phyloP scores from a whole-genome alignment of 2,113 vertebrate species.

The Myiozetetes cayanensis region DNA sequence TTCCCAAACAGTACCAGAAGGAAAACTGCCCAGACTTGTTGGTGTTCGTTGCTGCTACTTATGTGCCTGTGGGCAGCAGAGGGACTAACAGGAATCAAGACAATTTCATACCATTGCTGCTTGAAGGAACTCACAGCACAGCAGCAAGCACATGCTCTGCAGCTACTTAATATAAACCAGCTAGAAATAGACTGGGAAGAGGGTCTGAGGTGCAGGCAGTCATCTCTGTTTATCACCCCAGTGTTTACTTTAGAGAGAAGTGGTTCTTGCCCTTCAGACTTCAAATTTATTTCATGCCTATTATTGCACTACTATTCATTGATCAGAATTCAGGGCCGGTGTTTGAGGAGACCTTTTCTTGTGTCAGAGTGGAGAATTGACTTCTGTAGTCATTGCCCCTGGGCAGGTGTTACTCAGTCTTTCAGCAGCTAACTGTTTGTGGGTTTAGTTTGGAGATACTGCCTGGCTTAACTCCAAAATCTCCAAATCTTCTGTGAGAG shows the following conservation, averaged over 20 bases:
- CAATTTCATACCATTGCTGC: neutral
- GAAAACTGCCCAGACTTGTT: constrained; percentile 15
- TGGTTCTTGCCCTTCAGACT: neutral
- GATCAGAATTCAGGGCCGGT: neutral
- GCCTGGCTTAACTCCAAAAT: neutral
- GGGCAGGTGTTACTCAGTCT: neutral
- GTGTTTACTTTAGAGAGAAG: neutral
- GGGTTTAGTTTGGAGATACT: neutral
- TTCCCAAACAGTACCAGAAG: neutral
- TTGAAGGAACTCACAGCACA: neutral
- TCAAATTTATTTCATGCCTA: neutral
- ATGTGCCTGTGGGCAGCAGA: neutral
- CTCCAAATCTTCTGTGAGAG: neutral
- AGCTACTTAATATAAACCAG: neutral
- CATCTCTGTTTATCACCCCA: neutral
- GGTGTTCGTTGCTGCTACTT: neutral
- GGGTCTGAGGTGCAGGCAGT: neutral
- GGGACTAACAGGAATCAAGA: neutral
- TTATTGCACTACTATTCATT: neutral
- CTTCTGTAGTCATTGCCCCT: neutral
- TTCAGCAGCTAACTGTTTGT: neutral
- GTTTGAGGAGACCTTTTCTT: neutral
- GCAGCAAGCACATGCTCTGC: neutral
- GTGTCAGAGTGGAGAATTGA: neutral
- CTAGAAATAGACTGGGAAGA: neutral